Evolutionary conservation across 2,797 vertebrate species (phyloP).

Genomic region (Coregonus suidteri): DNA sequence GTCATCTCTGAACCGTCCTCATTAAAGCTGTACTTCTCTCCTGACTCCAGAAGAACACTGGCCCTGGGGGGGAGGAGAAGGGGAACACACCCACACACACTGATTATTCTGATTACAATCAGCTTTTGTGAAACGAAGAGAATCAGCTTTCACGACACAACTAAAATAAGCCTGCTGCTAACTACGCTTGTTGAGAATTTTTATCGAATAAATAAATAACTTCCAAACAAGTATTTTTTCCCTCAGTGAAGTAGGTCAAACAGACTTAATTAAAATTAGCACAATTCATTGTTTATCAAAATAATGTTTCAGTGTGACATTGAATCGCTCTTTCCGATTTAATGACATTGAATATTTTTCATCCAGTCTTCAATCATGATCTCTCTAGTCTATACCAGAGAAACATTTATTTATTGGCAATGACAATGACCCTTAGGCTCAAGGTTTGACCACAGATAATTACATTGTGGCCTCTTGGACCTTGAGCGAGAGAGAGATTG

Average conservation of each 20-base stretch:
- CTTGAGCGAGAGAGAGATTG: neutral
- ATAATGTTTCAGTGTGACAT: neutral
- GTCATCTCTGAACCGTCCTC: constrained; percentile 91
- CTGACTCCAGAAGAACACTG: constrained; percentile 68
- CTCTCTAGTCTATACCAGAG: constrained; percentile 6
- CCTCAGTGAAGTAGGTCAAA: neutral
- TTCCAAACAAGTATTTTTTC: neutral
- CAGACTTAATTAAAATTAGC: neutral
- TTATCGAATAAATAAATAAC: neutral
- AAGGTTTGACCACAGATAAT: constrained; percentile 41
- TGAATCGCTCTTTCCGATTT: neutral
- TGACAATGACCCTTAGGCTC: constrained; percentile 17
- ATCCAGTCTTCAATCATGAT: constrained; percentile 16
- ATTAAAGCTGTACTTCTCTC: constrained; percentile 88
- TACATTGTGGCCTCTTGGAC: constrained; percentile 23
- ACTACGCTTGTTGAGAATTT: neutral
- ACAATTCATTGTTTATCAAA: neutral
- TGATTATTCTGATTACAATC: neutral
- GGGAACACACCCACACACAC: neutral
- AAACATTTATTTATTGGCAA: constrained; percentile 32
- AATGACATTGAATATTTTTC: neutral
- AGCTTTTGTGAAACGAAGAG: neutral
- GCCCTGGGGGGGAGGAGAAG: constrained; percentile 57
- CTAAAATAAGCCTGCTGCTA: neutral
- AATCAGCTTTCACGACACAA: neutral